Evolutionary conservation across 2,113 vertebrate species (phyloP).

Genomic region (Psephotus haematonotus): DNA sequence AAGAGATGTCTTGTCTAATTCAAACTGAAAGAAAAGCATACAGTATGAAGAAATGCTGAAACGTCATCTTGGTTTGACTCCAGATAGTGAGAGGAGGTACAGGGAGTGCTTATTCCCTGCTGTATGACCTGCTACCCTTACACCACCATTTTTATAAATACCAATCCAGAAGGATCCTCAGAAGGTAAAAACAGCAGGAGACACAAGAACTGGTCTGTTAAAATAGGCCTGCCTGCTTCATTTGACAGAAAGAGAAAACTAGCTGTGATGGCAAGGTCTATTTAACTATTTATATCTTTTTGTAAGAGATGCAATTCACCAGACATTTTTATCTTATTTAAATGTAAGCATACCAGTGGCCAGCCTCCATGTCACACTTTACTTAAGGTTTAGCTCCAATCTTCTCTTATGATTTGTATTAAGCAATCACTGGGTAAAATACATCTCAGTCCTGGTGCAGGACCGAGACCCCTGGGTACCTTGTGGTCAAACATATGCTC

Average conservation of each 20-base stretch:
- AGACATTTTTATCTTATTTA: neutral
- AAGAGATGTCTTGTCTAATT: conserved; percentile 5
- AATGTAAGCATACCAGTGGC: neutral
- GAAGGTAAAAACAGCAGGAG: neutral
- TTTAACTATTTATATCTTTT: neutral
- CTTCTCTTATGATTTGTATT: neutral
- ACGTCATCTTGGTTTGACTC: conserved; percentile 1
- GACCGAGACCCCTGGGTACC: neutral
- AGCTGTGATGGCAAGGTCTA: neutral
- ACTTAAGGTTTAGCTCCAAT: neutral
- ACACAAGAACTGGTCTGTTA: neutral
- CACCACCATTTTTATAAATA: neutral
- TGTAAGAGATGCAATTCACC: neutral
- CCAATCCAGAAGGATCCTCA: neutral
- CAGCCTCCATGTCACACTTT: neutral
- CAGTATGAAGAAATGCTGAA: neutral
- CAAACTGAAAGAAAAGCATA: neutral
- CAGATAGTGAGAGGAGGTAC: neutral
- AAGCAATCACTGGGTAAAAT: neutral
- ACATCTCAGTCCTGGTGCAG: neutral
- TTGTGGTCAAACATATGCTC: rapidly evolving
- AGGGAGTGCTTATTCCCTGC: neutral
- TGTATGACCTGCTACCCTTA: neutral
- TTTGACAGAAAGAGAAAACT: neutral
- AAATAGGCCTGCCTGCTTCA: neutral